These are phyloP conservation scores for Melanotaenia pygmaea DNA, from an alignment of 2,797 vertebrate genomes.

Conservation along the genomic window DNA sequence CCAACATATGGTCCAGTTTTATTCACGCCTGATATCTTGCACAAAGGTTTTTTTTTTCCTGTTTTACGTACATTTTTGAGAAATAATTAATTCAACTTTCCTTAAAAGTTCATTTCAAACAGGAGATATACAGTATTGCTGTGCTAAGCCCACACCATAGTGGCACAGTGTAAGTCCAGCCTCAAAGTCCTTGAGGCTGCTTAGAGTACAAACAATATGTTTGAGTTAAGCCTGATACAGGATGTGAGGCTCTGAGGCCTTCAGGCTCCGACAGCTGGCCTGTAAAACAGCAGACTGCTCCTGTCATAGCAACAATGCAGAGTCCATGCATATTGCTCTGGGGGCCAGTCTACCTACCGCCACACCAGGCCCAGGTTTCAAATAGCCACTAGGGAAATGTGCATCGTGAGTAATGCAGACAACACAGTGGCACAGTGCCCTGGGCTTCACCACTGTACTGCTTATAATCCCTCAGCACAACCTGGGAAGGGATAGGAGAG, in stretches of 20 bases:
- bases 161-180: conserved; percentile 30
- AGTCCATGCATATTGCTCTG: conserved; percentile 67
- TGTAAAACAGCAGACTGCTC: conserved; percentile 81
- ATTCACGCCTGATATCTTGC: conserved; percentile 19
- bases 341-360: conserved; percentile 79
- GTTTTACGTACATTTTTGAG: not conserved
- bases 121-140: not conserved
- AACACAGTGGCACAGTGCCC: conserved; percentile 65
- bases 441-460: conserved; percentile 61
- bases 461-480: conserved; percentile 60
- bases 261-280: conserved; percentile 69
- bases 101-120: conserved; percentile 36
- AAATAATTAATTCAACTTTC: conserved; percentile 14
- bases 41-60: not conserved
- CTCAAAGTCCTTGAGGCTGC: conserved; percentile 67
- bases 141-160: conserved; percentile 18
- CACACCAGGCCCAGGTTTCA: conserved; percentile 75
- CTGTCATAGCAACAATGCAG: conserved; percentile 75
- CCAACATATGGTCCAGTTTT: conserved; percentile 46
- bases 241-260: conserved; percentile 76
- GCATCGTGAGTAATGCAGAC: conserved; percentile 81
- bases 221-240: conserved; percentile 75
- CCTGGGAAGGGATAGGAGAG: conserved; percentile 51
- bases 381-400: conserved; percentile 75
- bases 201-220: conserved; percentile 76